Evolutionary conservation across 37 sponge, comb jelly and placozoan species (phyloP), one percentile per base, ranked within the genome.

Genomic region (Chondrosia reniformis): DNA sequence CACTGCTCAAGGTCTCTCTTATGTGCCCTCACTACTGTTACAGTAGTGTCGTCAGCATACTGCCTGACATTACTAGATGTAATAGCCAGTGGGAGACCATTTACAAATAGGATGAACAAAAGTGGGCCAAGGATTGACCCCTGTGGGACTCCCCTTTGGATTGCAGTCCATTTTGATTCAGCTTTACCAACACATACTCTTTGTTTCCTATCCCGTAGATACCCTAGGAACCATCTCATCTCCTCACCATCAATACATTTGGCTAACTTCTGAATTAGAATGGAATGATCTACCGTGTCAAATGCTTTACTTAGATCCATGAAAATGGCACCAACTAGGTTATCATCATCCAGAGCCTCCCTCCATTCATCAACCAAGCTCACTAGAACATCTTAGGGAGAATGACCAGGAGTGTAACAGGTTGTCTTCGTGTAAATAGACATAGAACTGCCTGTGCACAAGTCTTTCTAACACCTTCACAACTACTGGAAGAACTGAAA

Each of bases 271-370:
- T 33, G 6, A 12, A 81, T 45, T 1, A 81, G 75, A 2, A 73
- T 55, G 32, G 82, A 71, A 41, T 81, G 82, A 33, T 73, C n/a
- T 6, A 81, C 46, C 30, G 32, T 43, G 37, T 81, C 82, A 54
- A 81, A 81, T 2, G 81, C 69, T 33, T 80, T 80, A 49, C 81
- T 66, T 22, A 80, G 25, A 42, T 80, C 81, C 19, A 80, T 22
- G 3, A 80, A 32, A 24, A 80, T 40, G 33, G 72, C 15, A 12
- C 82, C 75, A 24, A 73, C 82, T 0, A 73, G 15, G 5, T 56
- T 33, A 62, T 73, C 82, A 38, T 44, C 24, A 36, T 81, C 63
- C 43, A 81, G 45, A 33, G 82, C 74, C 41, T 28, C 24, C 33
- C 63, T 81, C 82, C 82, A 81, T 1, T 81, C 82, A 9, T 61